Evolutionary conservation across 2,113 vertebrate genomes (phyloP).

Genomic region (Rana temporaria): DNA sequence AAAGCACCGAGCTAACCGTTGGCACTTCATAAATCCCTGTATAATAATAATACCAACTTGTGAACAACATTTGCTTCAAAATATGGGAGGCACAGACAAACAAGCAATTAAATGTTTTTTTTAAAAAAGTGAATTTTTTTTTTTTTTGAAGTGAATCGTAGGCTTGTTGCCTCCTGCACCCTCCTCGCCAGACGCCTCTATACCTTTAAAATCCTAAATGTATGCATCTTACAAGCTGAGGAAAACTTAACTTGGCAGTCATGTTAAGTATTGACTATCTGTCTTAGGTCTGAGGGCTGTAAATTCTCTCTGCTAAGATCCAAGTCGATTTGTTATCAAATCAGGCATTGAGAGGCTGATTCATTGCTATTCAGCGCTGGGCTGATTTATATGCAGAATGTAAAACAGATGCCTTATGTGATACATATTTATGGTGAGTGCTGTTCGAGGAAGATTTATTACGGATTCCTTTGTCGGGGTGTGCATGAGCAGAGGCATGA

Average conservation of each 20-base stretch:
- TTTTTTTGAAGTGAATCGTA: background rate
- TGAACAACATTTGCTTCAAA: too few relatives aligned
- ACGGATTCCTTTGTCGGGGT: slow-evolving; percentile 96
- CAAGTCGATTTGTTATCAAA: slow-evolving; percentile 99
- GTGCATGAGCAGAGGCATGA: slow-evolving; percentile 95
- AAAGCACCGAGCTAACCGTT: too few relatives aligned
- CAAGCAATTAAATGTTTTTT: too few relatives aligned
- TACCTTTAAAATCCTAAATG: slow-evolving; percentile 62
- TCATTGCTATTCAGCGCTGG: slow-evolving; percentile 98
- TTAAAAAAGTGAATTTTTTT: too few relatives aligned
- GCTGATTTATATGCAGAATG: slow-evolving; percentile 99
- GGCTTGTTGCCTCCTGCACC: background rate
- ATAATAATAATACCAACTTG: too few relatives aligned
- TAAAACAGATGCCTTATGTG: slow-evolving; percentile 99
- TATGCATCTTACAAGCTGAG: slow-evolving; percentile 75
- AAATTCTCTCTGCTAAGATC: slow-evolving; percentile 98
- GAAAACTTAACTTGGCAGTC: slow-evolving; percentile 81
- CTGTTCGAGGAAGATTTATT: slow-evolving; percentile 99
- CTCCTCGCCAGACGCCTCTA: background rate
- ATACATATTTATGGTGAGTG: slow-evolving; percentile 99
- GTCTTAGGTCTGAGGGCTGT: slow-evolving; percentile 87
- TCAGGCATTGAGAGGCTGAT: slow-evolving; percentile 98
- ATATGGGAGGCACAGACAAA: too few relatives aligned
- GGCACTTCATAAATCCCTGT: too few relatives aligned
- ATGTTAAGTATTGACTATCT: slow-evolving; percentile 85